Evolutionary conservation across 2,797 vertebrate species (phyloP).

Genomic region (Cirrhinus mrigala): DNA sequence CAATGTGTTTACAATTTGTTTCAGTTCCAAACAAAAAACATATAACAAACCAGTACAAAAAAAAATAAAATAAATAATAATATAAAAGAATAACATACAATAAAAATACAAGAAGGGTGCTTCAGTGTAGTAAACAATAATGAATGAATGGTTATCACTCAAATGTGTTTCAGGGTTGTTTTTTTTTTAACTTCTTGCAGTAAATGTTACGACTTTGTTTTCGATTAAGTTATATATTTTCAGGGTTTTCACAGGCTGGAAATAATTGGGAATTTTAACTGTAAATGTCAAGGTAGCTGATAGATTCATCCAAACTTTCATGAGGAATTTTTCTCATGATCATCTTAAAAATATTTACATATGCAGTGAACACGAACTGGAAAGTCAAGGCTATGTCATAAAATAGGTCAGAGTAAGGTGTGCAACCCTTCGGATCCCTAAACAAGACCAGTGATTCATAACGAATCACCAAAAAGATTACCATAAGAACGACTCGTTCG

Average conservation of each 20-base stretch:
- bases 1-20: no score
- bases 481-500: no score
- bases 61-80: no score
- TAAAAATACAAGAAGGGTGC: no score
- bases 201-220: not conserved
- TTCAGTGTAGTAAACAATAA: no score
- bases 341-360: not conserved
- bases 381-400: not conserved
- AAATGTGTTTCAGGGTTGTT: no score
- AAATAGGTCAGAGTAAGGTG: not conserved
- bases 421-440: not conserved
- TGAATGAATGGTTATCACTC: not conserved
- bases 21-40: not conserved
- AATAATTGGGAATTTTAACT: not conserved
- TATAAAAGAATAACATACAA: conserved; percentile 65
- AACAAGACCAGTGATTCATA: not conserved
- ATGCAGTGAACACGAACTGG: not conserved
- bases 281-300: not conserved
- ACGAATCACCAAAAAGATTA: no score
- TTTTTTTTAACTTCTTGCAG: no score
- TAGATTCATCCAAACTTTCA: not conserved
- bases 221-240: not conserved
- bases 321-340: no score
- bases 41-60: not conserved
- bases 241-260: not conserved